Percentiles rank a stretch among this genome's conserved stretches.
Evolutionary conservation across 2,888 invertebrate genomes (phyloP).

Genomic region (Seira ritae): DNA sequence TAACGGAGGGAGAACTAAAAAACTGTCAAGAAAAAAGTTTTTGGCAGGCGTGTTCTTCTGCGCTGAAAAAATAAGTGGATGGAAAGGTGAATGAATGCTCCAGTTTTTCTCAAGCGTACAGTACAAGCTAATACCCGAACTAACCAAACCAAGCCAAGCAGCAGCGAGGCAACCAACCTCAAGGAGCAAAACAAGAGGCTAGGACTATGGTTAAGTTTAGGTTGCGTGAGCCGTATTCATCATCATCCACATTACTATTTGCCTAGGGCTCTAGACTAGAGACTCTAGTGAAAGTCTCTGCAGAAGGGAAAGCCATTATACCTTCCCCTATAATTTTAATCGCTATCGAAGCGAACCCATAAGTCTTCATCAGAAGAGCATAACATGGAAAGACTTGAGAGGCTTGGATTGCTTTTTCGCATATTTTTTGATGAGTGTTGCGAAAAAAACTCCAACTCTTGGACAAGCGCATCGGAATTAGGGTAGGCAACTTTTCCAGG

Average conservation of each 20-base stretch:
- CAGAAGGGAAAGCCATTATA: conserved; percentile 12
- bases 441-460: conserved; percentile 6
- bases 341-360: conserved; percentile 4
- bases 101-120: conserved; percentile 54
- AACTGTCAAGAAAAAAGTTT: conserved; percentile 37
- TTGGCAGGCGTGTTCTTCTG: conserved; percentile 50
- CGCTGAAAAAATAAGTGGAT: conserved; percentile 27
- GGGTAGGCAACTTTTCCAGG: conserved; percentile 52
- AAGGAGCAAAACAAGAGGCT: conserved; percentile 38
- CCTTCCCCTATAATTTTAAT: conserved; percentile 49
- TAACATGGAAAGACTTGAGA: neutral
- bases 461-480: conserved; percentile 55
- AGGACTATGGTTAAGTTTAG: no score
- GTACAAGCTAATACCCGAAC: conserved; percentile 17
- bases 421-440: neutral
- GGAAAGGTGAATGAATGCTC: conserved; percentile 64
- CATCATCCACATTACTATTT: conserved; percentile 33
- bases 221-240: conserved; percentile 47
- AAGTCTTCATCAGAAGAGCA: neutral
- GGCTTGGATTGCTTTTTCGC: neutral
- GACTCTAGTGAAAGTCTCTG: conserved; percentile 43
- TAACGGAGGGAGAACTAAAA: no score
- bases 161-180: no score
- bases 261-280: no score
- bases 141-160: no score